Conservation (phyloP, 1,140 invertebrate genomes). For the Pseudomyrmex concolor region DNA sequence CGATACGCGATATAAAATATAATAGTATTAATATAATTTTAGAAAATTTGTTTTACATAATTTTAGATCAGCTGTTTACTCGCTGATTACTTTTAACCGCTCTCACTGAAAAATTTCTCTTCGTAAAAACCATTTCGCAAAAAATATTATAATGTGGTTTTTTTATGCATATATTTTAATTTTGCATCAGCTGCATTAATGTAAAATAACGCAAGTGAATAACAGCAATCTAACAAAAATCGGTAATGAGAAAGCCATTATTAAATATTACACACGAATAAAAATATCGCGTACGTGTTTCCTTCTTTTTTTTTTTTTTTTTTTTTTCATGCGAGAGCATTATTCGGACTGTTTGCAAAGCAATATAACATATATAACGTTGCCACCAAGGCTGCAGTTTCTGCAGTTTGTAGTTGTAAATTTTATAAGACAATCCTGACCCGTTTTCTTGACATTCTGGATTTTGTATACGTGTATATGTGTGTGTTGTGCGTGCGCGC, state of each 20-base stretch:
- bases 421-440: constrained; percentile 34
- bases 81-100: no score
- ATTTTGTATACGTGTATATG: neutral
- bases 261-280: neutral
- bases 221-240: no score
- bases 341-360: constrained; percentile 32
- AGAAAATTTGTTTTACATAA: no score
- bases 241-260: no score
- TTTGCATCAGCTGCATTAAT: no score
- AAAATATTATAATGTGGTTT: no score
- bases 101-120: no score
- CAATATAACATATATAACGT: constrained; percentile 7
- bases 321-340: neutral
- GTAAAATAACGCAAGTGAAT: no score
- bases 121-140: no score
- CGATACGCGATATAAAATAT: neutral
- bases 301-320: neutral
- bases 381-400: neutral
- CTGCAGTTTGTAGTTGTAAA: neutral
- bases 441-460: constrained; percentile 17
- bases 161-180: no score
- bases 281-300: neutral
- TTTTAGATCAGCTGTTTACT: neutral
- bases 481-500: neutral
- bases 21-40: neutral